Evolutionary conservation across 2,797 vertebrate species (phyloP), one percentile per base, ranked within the genome.

Genomic region (Chrysocyon brachyurus): DNA sequence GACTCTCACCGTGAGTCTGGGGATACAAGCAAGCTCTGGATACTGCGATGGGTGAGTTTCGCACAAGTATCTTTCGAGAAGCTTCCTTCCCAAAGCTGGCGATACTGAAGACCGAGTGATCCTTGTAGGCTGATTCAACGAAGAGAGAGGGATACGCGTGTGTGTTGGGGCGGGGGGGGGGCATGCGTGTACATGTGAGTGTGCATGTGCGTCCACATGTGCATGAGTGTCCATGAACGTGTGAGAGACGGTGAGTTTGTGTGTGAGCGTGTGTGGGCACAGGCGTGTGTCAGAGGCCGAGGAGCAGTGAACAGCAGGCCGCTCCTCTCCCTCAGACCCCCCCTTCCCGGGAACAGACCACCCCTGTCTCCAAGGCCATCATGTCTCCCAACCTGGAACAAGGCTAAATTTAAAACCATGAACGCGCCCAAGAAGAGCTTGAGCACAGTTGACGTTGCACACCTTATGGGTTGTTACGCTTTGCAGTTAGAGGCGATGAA

Each of bases 391-490:
- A 89, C 83, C 79, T 95, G 21, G 57, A 87, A 87, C 73, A 94
- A 85, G 19, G 68, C 21, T 96, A 89, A 86, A 92, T 96, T 82
- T 75, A 84, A 96, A 97, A 89, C 6, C 26, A 56, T 36, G 28
- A 61, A 92, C 73, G 24, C 6, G 17, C 73, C 87, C 26, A 36
- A 70, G 66, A 82, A 90, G 72, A 90, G 46, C 68, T 92, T 96
- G 57, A 68, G 85, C 31, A 78, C 70, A 96, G 63, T 93, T 89
- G 96, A 68, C 15, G 72, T 46, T 46, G 40, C 36, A 56, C 54
- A 97, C 90, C 68, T 96, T 97, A 97, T 87, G 93, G 91, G 64
- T 95, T 97, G 84, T 94, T 96, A 96, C 5, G 91, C 90, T 92
- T 88, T 40, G 12, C 7, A 22, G 68, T 63, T 92, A 87, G 61